Percentiles rank a stretch among this genome's conserved stretches.
These are phyloP conservation scores for Oncorhynchus keta DNA, from an alignment of 2,113 vertebrate species.

Conservation along the genomic window DNA sequence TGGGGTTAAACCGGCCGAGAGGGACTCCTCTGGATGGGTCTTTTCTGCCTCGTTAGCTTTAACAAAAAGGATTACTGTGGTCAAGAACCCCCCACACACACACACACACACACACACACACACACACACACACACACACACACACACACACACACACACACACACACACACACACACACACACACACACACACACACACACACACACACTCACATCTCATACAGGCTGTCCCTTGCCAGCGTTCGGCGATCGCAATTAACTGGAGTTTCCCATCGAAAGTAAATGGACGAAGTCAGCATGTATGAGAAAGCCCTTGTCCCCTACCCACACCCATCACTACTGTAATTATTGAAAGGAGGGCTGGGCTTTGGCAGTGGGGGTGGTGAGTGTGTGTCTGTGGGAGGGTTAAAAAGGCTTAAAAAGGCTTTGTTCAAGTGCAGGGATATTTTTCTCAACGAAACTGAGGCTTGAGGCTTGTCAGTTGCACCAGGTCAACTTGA, in stretches of 20 bases:
- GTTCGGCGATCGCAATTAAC: conserved; percentile 45
- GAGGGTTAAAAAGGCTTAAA: conserved; percentile 17
- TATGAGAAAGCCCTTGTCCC: conserved; percentile 8
- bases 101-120: not conserved
- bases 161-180: too few relatives aligned
- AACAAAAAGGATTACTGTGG: conserved; percentile 57
- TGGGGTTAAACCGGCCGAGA: conserved; percentile 49
- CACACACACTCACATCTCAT: not conserved
- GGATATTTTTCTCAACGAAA: conserved; percentile 33
- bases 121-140: not conserved
- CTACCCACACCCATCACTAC: conserved; percentile 19
- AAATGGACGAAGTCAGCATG: conserved; percentile 27
- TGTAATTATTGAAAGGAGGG: conserved; percentile 50
- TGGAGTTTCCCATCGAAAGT: conserved; percentile 44
- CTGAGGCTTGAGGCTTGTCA: conserved; percentile 50
- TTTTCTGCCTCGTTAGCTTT: conserved; percentile 65
- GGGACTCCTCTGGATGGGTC: conserved; percentile 52
- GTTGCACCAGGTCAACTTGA: conserved; percentile 45
- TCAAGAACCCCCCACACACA: conserved; percentile 13
- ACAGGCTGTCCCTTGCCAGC: conserved; percentile 5
- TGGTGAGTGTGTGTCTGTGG: not conserved
- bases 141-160: not conserved
- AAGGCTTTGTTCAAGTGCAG: conserved; percentile 11
- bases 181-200: too few relatives aligned
- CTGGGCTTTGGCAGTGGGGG: conserved; percentile 7